Evolutionary conservation across 2,888 invertebrate species (phyloP), one percentile per base, ranked within the genome.

Genomic region (Drosophila prolongata): DNA sequence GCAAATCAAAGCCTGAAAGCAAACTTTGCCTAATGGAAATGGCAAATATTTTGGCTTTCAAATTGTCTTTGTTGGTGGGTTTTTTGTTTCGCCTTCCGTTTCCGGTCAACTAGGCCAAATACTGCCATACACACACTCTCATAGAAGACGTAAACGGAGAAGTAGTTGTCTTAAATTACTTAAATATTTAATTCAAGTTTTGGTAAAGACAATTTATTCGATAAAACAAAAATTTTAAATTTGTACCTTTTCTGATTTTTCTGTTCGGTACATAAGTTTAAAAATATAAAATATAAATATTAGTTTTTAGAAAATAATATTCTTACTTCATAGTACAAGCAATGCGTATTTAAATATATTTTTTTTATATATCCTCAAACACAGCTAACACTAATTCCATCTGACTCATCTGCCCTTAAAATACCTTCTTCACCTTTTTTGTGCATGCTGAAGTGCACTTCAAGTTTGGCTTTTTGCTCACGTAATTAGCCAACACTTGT

Each of bases 401-500:
- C 6, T 34, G 27, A 10, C 60, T 53, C n/a, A 24, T 54, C 44
- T 14, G 46, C 38, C n/a, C 38, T 40, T 58, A n/a, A 30, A 30
- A 19, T 13, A 24, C 43, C 13, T 64, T 3, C 47, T 14, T 43
- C 50, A 61, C 43, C 71, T n/a, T 62, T 55, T 62, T 27, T 44
- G 77, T 80, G 78, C 84, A 80, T 86, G 84, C 81, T 68, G 77
- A 75, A 86, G 79, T 86, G 87, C 84, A 83, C 76, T 86, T 74
- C 68, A 57, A 56, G 75, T 56, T 54, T 72, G 68, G 72, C 83
- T 67, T 57, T 72, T 73, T 53, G 80, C 82, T 84, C 81, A 83
- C 83, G 83, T 87, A 83, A 83, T 83, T 83, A 83, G 81, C 78
- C 81, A 87, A 84, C 87, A 83, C 87, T 83, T 86, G 84, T 83